Percentiles rank a stretch among this genome's conserved stretches.
These are phyloP conservation scores for Aphyosemion australe DNA, from an alignment of 2,113 vertebrate genomes.

Conservation along the genomic window DNA sequence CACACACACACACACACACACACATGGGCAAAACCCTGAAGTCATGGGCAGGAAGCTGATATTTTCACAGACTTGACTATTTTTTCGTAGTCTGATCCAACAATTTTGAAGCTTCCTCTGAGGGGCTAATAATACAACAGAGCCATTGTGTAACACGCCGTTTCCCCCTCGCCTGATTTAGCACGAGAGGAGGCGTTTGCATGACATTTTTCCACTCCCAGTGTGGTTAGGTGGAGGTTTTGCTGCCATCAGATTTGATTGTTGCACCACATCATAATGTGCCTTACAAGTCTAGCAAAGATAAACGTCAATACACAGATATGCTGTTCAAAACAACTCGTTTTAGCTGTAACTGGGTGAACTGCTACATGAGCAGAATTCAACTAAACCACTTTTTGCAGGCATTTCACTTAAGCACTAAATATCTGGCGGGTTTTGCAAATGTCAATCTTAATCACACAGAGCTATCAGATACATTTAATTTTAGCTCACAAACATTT, in stretches of 20 bases:
- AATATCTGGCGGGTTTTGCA: too few relatives aligned
- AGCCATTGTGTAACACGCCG: constrained; percentile 65
- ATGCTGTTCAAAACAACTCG: not conserved
- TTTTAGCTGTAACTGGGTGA: not conserved
- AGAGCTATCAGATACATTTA: too few relatives aligned
- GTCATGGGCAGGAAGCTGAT: constrained; percentile 68
- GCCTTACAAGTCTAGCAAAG: constrained; percentile 53
- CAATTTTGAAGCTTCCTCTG: constrained; percentile 68
- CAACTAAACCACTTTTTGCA: too few relatives aligned
- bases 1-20: constrained; percentile 27
- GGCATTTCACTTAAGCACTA: too few relatives aligned
- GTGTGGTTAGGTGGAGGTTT: constrained; percentile 57
- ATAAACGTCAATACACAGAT: constrained; percentile 45
- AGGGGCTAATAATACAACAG: constrained; percentile 76
- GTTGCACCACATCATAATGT: constrained; percentile 59
- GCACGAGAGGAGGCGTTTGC: constrained; percentile 57
- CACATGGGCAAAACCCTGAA: constrained; percentile 46
- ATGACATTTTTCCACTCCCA: constrained; percentile 65
- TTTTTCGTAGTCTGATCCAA: constrained; percentile 63
- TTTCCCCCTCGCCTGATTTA: constrained; percentile 70
- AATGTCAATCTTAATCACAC: too few relatives aligned
- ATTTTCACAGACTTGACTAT: constrained; percentile 74
- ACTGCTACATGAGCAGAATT: too few relatives aligned
- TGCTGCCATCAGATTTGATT: constrained; percentile 69
- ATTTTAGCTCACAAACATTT: too few relatives aligned